These are phyloP conservation scores for Holacanthella duospinosa DNA, from an alignment of 2,888 invertebrate species.

Conservation along the genomic window DNA sequence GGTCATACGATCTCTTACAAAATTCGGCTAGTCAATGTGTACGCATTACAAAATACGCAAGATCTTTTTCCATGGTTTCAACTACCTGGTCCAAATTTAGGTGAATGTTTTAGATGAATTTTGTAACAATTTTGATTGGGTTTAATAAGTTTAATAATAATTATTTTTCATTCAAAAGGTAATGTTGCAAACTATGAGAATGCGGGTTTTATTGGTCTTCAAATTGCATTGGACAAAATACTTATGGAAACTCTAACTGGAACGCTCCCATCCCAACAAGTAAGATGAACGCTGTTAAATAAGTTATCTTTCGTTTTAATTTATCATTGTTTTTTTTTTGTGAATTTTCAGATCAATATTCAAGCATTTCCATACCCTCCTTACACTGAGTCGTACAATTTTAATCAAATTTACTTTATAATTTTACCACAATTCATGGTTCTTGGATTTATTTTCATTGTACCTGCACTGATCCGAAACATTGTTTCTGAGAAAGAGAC, in stretches of 20 bases:
- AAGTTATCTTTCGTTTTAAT: not conserved
- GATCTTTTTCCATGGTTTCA: conserved; percentile 30
- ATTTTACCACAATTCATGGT: conserved; percentile 44
- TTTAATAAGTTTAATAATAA: not conserved
- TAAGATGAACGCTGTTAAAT: not conserved
- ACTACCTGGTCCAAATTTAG: conserved; percentile 28
- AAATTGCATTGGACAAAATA: conserved; percentile 31
- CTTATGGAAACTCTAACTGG: conserved; percentile 21
- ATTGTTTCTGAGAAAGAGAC: conserved; percentile 52
- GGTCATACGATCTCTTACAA: conserved; percentile 25
- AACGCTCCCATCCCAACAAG: not conserved
- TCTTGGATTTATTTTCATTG: conserved; percentile 46
- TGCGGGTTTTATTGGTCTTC: conserved; percentile 31
- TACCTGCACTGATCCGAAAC: conserved; percentile 48
- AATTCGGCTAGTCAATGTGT: conserved; percentile 18
- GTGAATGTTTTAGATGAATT: conserved; percentile 10
- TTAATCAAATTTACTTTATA: conserved; percentile 36
- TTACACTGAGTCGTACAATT: conserved; percentile 40
- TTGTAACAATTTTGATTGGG: not conserved
- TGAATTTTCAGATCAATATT: conserved; percentile 39
- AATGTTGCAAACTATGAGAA: conserved; percentile 4
- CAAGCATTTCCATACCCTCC: conserved; percentile 52
- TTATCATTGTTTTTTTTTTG: not conserved
- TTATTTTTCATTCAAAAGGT: not conserved
- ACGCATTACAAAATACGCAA: conserved; percentile 13